phyloP scores from a whole-genome alignment of 2,888 invertebrate genomes.

The Lacanobia oleracea region DNA sequence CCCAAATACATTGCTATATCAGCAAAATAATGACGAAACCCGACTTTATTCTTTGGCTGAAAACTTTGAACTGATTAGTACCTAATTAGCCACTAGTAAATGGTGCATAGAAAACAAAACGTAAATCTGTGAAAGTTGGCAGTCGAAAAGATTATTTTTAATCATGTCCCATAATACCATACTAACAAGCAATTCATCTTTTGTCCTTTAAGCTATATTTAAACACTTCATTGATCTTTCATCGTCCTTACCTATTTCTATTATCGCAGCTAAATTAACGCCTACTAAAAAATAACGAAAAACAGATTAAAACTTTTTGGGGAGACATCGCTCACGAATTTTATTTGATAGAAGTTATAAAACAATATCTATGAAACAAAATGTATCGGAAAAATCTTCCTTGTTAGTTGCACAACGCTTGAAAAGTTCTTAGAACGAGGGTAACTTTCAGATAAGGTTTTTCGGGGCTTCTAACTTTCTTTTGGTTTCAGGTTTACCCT shows the following conservation, averaged over 20 bases:
- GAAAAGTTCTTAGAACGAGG: slow-evolving; percentile 39
- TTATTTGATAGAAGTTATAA: slow-evolving; percentile 34
- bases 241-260: not conserved
- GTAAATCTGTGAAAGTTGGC: not conserved
- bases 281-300: not conserved
- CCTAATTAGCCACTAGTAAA: no score
- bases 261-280: slow-evolving; percentile 1
- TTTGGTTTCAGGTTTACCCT: slow-evolving; percentile 35
- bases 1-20: not conserved
- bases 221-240: not conserved
- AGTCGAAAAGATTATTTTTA: not conserved
- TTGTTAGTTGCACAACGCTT: slow-evolving; percentile 39
- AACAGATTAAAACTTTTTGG: slow-evolving; percentile 42
- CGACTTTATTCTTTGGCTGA: not conserved
- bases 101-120: not conserved
- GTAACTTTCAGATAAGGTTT: slow-evolving; percentile 55
- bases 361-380: slow-evolving; percentile 52
- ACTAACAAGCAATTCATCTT: no score
- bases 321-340: slow-evolving; percentile 3
- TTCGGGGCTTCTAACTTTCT: slow-evolving; percentile 34
- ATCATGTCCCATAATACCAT: no score
- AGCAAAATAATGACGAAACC: not conserved
- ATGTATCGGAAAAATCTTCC: slow-evolving; percentile 50
- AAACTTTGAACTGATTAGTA: not conserved
- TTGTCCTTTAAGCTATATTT: not conserved